Percentiles rank a stretch among this genome's conserved stretches.
phyloP scores from a whole-genome alignment of 1,140 invertebrate species.

The Halotydeus destructor region DNA sequence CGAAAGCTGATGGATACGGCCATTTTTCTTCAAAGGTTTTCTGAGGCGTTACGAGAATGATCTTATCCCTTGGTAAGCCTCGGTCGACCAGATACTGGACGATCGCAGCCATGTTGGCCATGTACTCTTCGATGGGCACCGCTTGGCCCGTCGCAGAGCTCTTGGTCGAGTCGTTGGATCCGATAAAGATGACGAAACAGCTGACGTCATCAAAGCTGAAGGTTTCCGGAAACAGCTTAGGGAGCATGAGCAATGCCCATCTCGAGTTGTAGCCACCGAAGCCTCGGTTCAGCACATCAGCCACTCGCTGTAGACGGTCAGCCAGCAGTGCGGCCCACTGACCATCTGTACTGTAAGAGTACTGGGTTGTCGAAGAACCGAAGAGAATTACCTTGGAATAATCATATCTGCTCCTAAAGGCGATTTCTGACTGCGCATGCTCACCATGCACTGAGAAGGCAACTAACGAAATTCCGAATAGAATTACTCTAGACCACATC shows the following conservation, averaged over 20 bases:
- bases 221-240: conserved; percentile 20
- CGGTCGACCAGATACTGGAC: conserved; percentile 22
- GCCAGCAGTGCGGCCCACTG: conserved; percentile 15
- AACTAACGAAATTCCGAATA: conserved; percentile 16
- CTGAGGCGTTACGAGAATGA: conserved; percentile 23
- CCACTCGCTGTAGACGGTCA: no score
- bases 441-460: no score
- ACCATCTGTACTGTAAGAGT: conserved; percentile 2
- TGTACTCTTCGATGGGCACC: conserved; percentile 23
- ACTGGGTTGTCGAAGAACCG: no score
- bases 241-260: conserved; percentile 22
- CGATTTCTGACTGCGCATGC: no score
- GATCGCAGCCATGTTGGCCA: conserved; percentile 22
- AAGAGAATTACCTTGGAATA: no score
- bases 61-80: conserved; percentile 21
- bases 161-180: conserved; percentile 26
- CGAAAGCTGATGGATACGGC: neutral
- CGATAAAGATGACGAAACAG: conserved; percentile 24
- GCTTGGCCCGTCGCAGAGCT: conserved; percentile 16
- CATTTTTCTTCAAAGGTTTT: conserved; percentile 7
- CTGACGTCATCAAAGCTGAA: conserved; percentile 19
- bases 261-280: conserved; percentile 27
- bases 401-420: no score
- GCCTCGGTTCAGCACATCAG: no score
- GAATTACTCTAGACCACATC: conserved; percentile 15